A percentile compares a stretch with the other conserved stretches of the same genome.
Conservation (phyloP, 2,888 invertebrate species). For the Lissocephala sabroskyi region DNA sequence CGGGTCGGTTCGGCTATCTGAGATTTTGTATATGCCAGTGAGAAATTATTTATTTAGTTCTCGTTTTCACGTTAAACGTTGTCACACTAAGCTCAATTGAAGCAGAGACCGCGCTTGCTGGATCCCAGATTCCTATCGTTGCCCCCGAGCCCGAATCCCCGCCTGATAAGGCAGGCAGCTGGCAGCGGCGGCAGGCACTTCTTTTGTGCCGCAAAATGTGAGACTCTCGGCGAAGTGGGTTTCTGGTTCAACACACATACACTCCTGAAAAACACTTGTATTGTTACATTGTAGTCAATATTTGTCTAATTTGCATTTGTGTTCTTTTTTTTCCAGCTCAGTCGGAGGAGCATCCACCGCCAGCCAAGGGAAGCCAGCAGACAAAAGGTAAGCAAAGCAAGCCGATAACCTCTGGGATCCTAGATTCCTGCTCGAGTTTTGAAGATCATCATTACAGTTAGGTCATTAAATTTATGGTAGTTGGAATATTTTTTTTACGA, state of each 20-base stretch:
- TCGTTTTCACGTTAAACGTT: constrained; percentile 62
- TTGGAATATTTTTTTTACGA: constrained; percentile 10
- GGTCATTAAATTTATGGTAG: background rate
- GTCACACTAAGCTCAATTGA: constrained; percentile 61
- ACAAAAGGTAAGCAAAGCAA: too few species aligned
- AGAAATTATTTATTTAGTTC: constrained; percentile 60
- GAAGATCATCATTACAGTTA: too few species aligned
- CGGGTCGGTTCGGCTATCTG: constrained; percentile 24
- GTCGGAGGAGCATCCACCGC: constrained; percentile 11
- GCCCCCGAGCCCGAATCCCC: constrained; percentile 27
- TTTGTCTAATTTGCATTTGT: constrained; percentile 56
- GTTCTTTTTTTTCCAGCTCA: constrained; percentile 13
- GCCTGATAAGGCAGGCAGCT: too few species aligned
- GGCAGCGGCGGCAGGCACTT: too few species aligned
- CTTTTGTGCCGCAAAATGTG: too few species aligned
- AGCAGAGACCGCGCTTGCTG: constrained; percentile 6
- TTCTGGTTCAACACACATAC: constrained; percentile 39
- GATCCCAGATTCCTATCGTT: constrained; percentile 35
- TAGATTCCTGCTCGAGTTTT: too few species aligned
- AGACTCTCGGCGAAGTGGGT: constrained; percentile 40
- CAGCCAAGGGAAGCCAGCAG: too few species aligned
- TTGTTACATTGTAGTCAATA: constrained; percentile 29
- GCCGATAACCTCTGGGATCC: too few species aligned
- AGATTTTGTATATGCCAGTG: constrained; percentile 26
- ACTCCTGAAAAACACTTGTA: background rate